Conservation (phyloP, 35 echinoderm and acorn worm genomes). For the Apostichopus californicus region DNA sequence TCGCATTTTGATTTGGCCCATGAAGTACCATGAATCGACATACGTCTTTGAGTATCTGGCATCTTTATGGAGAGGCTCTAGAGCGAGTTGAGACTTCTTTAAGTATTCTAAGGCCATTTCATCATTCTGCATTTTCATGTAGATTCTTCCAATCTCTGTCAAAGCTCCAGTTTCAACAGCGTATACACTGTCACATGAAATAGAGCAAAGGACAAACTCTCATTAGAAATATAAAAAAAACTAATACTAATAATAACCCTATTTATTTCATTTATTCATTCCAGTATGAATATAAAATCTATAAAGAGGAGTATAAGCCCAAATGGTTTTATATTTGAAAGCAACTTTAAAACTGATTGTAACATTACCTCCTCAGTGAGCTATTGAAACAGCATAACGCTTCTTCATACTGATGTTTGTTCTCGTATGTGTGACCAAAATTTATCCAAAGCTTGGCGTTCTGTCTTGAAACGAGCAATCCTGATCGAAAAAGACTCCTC, state of each 20-base stretch:
- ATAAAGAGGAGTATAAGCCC: too few species aligned
- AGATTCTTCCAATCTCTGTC: neutral
- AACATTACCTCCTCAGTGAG: neutral
- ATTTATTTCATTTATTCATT: too few species aligned
- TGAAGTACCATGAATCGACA: neutral
- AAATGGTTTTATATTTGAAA: neutral
- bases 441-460: conserved; percentile 23
- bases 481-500: neutral
- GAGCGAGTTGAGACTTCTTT: neutral
- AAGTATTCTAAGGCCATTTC: neutral
- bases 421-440: neutral
- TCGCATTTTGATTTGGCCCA: neutral
- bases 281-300: too few species aligned
- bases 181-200: neutral
- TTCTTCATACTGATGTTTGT: neutral
- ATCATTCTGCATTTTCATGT: neutral
- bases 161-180: neutral
- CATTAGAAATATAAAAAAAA: too few species aligned
- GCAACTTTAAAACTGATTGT: neutral
- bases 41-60: neutral
- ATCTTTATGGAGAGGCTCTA: neutral
- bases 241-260: too few species aligned
- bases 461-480: neutral
- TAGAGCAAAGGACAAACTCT: neutral
- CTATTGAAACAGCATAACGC: neutral